Evolutionary conservation across 1,140 invertebrate species (phyloP).

Genomic region (Nasonia vitripennis): DNA sequence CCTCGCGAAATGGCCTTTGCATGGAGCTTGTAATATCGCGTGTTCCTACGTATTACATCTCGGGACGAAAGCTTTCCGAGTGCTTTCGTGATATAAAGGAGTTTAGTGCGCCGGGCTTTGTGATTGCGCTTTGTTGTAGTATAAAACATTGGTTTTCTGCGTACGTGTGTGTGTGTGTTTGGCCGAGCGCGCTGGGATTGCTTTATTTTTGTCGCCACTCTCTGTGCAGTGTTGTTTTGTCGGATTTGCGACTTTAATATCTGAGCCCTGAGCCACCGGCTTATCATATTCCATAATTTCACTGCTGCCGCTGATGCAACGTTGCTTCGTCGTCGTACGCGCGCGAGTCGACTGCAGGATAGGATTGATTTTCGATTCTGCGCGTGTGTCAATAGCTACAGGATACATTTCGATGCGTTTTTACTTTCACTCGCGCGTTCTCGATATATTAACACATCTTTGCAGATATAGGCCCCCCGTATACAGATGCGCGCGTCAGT

Average conservation of each 20-base stretch:
- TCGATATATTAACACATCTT: no score
- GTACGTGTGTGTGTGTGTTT: background rate
- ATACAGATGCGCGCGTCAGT: no score
- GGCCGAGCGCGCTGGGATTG: background rate
- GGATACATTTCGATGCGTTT: background rate
- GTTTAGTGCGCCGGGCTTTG: background rate
- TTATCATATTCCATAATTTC: background rate
- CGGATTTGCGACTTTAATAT: constrained; percentile 3
- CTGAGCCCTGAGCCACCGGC: background rate
- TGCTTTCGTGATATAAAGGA: constrained; percentile 2
- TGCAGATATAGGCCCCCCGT: no score
- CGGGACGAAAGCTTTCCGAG: background rate
- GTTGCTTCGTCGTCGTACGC: background rate
- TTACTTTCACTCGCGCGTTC: background rate
- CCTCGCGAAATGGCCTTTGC: background rate
- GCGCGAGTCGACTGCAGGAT: background rate
- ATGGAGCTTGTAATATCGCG: constrained; percentile 18
- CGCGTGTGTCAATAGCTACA: background rate
- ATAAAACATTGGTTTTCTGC: background rate
- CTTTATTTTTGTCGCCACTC: background rate
- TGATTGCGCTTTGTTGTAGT: background rate
- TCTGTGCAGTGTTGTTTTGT: background rate
- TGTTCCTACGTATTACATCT: background rate
- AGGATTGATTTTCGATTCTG: background rate
- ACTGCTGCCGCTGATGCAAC: background rate